Evolutionary conservation across 2,888 invertebrate genomes (phyloP).

Genomic region (Stenchaetothrips biformis): DNA sequence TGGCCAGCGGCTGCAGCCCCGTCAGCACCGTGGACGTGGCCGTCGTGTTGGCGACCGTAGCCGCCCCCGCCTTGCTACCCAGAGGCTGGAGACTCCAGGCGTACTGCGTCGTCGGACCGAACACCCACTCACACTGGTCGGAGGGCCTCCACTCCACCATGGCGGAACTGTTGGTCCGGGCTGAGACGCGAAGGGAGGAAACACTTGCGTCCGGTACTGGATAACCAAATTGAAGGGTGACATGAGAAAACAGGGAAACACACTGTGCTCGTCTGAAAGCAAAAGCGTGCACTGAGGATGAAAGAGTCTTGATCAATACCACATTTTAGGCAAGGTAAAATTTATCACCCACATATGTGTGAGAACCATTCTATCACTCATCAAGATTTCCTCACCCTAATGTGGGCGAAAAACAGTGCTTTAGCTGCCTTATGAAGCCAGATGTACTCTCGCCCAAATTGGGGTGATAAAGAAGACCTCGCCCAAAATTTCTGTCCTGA

Average conservation of each 20-base stretch:
- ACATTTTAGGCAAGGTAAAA: too few relatives aligned
- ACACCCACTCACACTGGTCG: background rate
- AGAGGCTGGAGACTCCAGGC: background rate
- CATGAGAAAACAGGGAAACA: background rate
- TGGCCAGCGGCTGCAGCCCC: background rate
- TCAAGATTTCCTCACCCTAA: too few relatives aligned
- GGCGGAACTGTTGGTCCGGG: background rate
- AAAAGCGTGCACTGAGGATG: too few relatives aligned
- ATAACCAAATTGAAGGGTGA: background rate
- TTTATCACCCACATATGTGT: too few relatives aligned
- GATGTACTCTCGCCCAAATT: too few relatives aligned
- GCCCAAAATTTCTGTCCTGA: too few relatives aligned
- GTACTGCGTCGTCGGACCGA: background rate
- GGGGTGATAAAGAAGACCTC: too few relatives aligned
- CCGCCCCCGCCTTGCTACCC: background rate
- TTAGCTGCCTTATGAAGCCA: too few relatives aligned
- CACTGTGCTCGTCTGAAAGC: too few relatives aligned
- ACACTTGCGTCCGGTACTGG: background rate
- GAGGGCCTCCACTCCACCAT: background rate
- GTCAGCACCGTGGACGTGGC: background rate
- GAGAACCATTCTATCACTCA: too few relatives aligned
- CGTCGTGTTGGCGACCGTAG: background rate
- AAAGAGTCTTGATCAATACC: too few relatives aligned
- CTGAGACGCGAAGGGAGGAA: background rate
- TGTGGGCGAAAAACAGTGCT: too few relatives aligned